Conservation (phyloP, 2,888 invertebrate genomes). For the Cremastinae sp. region DNA sequence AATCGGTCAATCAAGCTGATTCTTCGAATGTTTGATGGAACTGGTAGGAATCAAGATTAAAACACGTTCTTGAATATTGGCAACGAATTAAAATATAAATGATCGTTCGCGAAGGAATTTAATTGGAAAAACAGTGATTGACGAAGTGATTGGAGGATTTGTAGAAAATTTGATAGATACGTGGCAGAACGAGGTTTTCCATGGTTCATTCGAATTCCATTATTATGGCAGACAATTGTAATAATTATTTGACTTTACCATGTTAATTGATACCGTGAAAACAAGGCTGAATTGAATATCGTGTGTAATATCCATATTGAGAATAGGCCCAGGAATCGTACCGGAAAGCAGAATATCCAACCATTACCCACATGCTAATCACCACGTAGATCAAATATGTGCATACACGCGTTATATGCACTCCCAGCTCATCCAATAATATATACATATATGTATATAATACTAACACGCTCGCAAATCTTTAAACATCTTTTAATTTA, state of each 20-base stretch:
- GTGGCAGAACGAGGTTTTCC: constrained; percentile 10
- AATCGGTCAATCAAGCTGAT: too few relatives aligned
- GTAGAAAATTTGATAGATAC: neutral
- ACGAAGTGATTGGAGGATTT: constrained; percentile 2
- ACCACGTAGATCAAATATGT: constrained; percentile 62
- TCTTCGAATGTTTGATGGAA: too few relatives aligned
- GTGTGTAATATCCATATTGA: constrained; percentile 41
- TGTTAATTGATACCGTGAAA: constrained; percentile 77
- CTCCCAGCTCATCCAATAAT: constrained; percentile 32
- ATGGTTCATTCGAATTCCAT: constrained; percentile 70
- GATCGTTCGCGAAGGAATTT: too few relatives aligned
- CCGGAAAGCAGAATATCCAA: constrained; percentile 32
- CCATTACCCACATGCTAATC: constrained; percentile 57
- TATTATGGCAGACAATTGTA: constrained; percentile 78
- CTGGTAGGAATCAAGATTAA: too few relatives aligned
- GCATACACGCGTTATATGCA: constrained; percentile 43
- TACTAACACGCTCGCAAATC: constrained; percentile 3
- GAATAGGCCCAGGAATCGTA: constrained; percentile 36
- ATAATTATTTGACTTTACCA: constrained; percentile 79
- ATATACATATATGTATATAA: constrained; percentile 13
- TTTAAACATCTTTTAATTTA: constrained; percentile 4
- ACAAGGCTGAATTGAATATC: constrained; percentile 64
- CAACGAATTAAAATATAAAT: too few relatives aligned
- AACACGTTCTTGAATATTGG: too few relatives aligned
- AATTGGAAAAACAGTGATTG: too few relatives aligned